Base-by-base conservation (phyloP, 2,888 invertebrate species). In the Lochmaea capreae region DNA sequence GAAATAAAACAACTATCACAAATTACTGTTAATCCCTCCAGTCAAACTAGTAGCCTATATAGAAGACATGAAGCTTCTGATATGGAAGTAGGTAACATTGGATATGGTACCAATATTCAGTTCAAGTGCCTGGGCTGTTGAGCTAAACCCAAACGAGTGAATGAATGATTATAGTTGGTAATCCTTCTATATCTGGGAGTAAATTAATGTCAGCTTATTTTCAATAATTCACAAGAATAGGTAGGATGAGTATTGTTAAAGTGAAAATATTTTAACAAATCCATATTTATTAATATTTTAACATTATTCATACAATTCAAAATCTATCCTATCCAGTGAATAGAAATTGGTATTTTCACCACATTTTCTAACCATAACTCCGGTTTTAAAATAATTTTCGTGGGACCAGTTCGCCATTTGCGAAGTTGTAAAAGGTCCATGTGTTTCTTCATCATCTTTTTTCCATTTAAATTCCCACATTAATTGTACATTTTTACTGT, bases 351-450 rank as follows among this genome's bases (percentile, higher is more conserved):
- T 90, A 82, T 90, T 90, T 67, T 92, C 91, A 65, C 93, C 92
- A 49, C 91, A 92, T 87, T 95, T 96, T 73, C 97, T 90, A 0
- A 97, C 96, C 91, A 94, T 95, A 1, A 97, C 96, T 3, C 94
- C 94, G 72, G 88, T 90, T 85, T 95, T 94, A 85, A 97, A 98
- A 84, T 95, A 92, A 1, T 96, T 96, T 77, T 95, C 94, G 74
- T 92, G 91, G 1, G 92, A 90, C 96, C 97, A 97, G 73, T 93
- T 91, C n/a, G 93, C 90, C 98, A 98, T 98, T 89, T 97, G 94
- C 73, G 92, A 89, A 22, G 94, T 94, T 3, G 92, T 90, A 85
- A 93, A 95, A 0, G 98, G 98, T 0, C 98, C 98, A 79, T 94
- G 92, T 65, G 95, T 87, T 83, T 94, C 92, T 1, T 91, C 91